These are phyloP conservation scores for Drosophila hamatofila DNA, from an alignment of 2,888 invertebrate species.

Conservation along the genomic window DNA sequence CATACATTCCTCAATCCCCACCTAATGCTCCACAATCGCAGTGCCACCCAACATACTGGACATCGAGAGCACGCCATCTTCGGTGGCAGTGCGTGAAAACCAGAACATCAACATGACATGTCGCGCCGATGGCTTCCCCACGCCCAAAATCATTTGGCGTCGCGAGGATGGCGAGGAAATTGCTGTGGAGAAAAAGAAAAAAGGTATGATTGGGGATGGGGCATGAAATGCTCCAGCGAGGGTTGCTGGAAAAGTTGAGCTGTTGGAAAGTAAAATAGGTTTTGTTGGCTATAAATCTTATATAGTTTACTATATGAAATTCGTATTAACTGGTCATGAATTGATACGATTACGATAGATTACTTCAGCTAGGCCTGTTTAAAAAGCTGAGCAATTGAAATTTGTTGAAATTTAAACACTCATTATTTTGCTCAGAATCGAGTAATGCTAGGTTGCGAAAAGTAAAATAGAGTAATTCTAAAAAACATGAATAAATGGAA, in stretches of 20 bases:
- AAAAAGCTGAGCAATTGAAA: no score
- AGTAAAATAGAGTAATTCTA: no score
- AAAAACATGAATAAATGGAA: no score
- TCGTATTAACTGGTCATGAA: no score
- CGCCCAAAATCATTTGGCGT: conserved; percentile 97
- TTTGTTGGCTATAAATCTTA: no score
- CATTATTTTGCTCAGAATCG: no score
- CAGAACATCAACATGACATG: conserved; percentile 97
- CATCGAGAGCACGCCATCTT: conserved; percentile 95
- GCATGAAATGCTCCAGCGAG: background rate
- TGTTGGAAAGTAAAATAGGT: rapidly evolving
- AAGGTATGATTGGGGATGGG: conserved; percentile 87
- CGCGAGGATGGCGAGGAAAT: conserved; percentile 95
- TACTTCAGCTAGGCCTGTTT: no score
- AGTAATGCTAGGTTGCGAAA: no score
- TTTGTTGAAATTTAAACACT: no score
- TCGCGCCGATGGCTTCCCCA: conserved; percentile 95
- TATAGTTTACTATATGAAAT: no score
- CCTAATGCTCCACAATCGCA: conserved; percentile 82
- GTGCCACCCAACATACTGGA: conserved; percentile 98
- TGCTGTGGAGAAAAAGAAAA: conserved; percentile 93
- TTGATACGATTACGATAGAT: no score
- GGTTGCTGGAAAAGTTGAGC: conserved; percentile 24
- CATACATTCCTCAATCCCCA: background rate
- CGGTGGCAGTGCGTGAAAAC: conserved; percentile 96